Conservation (phyloP, 2,888 invertebrate species). For the Thalpophila matura region DNA sequence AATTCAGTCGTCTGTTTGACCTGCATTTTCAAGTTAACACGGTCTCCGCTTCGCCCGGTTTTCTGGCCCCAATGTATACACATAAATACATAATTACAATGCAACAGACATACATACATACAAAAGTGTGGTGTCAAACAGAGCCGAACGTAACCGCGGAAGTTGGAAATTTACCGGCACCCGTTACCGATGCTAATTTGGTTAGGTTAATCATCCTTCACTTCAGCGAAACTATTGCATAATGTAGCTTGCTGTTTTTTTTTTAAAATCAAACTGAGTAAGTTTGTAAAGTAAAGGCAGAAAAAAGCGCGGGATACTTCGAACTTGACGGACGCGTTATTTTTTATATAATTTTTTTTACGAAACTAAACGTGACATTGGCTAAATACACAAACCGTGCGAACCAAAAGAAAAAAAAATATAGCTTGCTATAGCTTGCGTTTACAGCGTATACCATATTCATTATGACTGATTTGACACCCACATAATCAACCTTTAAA, state of each 20-base stretch:
- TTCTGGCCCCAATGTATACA: conserved; percentile 56
- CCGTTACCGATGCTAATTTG: conserved; percentile 71
- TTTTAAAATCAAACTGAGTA: no score
- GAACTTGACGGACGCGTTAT: no score
- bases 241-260: conserved; percentile 7
- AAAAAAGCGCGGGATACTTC: no score
- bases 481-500: no score
- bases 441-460: no score
- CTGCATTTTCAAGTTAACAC: conserved; percentile 53
- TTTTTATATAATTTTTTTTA: no score
- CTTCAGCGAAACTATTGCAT: conserved; percentile 21
- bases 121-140: conserved; percentile 76
- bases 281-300: no score
- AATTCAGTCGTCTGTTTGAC: conserved; percentile 49
- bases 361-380: no score
- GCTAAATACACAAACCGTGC: no score
- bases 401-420: no score
- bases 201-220: conserved; percentile 50
- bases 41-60: conserved; percentile 41
- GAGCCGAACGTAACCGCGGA: conserved; percentile 78
- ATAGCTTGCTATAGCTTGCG: no score
- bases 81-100: conserved; percentile 61
- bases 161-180: conserved; percentile 68
- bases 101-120: conserved; percentile 62
- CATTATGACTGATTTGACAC: no score